phyloP scores from a whole-genome alignment of 2,113 vertebrate genomes.

The Grallaria varia region DNA sequence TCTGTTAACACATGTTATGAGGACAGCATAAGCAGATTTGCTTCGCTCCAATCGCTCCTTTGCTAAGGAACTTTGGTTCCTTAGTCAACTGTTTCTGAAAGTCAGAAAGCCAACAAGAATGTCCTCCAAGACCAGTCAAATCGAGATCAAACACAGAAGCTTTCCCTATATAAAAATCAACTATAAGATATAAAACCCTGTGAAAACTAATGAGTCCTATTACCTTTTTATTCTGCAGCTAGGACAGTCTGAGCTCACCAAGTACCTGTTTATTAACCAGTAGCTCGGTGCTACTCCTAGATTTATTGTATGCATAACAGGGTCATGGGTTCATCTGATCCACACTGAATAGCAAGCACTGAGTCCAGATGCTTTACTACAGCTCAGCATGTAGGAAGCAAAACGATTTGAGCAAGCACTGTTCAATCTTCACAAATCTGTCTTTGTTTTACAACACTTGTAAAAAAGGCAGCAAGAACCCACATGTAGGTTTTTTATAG shows the following conservation, averaged over 20 bases:
- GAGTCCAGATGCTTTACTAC: not conserved
- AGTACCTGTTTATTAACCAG: not conserved
- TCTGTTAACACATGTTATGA: not conserved
- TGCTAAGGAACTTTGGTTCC: not conserved
- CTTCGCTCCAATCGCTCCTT: not conserved
- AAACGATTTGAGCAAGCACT: not conserved
- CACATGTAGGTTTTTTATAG: not conserved
- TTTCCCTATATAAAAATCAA: not conserved
- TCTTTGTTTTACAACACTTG: not conserved
- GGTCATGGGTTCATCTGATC: not conserved
- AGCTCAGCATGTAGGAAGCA: not conserved
- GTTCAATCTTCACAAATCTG: not conserved
- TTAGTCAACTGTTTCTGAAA: not conserved
- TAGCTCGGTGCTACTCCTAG: not conserved
- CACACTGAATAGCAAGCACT: not conserved
- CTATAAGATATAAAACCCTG: not conserved
- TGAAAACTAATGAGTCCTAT: not conserved
- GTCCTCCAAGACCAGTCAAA: not conserved
- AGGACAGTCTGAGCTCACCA: not conserved
- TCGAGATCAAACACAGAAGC: not conserved
- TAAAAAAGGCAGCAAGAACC: not conserved
- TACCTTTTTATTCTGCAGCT: not conserved
- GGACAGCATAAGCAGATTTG: not conserved
- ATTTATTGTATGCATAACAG: not conserved
- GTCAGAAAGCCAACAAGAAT: not conserved